A percentile compares a stretch with the other conserved stretches of the same genome.
Conservation (phyloP, 2,888 invertebrate species). For the Lithophane semibrunnea region DNA sequence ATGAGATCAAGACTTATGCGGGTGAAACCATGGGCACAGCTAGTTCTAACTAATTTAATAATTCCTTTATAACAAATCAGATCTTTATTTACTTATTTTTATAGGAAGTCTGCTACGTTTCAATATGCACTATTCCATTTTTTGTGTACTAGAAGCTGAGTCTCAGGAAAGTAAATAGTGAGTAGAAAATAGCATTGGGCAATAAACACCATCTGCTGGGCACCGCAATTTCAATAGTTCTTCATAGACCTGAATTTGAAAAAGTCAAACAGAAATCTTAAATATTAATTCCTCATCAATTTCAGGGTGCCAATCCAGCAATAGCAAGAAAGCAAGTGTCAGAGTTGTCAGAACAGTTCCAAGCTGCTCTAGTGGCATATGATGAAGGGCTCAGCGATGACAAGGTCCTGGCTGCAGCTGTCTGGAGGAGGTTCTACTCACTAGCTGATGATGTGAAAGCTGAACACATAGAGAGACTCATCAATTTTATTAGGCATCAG, state of each 20-base stretch:
- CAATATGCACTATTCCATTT: background rate
- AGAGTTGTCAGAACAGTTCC: slow-evolving; percentile 94
- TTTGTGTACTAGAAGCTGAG: background rate
- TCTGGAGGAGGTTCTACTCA: slow-evolving; percentile 96
- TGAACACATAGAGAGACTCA: slow-evolving; percentile 92
- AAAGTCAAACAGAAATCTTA: background rate
- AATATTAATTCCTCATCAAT: slow-evolving; percentile 27
- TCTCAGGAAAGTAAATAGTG: background rate
- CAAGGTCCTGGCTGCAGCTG: slow-evolving; percentile 93
- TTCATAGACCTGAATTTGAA: background rate
- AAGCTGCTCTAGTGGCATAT: slow-evolving; percentile 95
- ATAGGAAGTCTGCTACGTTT: background rate
- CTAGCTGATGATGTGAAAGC: slow-evolving; percentile 91
- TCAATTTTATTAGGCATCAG: slow-evolving; percentile 95
- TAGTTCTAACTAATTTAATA: background rate
- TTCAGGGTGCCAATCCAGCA: slow-evolving; percentile 91
- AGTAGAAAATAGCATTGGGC: background rate
- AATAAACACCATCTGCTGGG: background rate
- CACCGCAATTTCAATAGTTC: background rate
- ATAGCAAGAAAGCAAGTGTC: slow-evolving; percentile 92
- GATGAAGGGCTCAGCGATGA: slow-evolving; percentile 97
- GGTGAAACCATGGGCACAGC: too few relatives aligned
- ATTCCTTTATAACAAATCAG: background rate
- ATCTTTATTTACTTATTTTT: background rate
- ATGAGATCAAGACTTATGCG: too few relatives aligned